Evolutionary conservation across 2,113 vertebrate species (phyloP).

Genomic region (Menidia beryllina): DNA sequence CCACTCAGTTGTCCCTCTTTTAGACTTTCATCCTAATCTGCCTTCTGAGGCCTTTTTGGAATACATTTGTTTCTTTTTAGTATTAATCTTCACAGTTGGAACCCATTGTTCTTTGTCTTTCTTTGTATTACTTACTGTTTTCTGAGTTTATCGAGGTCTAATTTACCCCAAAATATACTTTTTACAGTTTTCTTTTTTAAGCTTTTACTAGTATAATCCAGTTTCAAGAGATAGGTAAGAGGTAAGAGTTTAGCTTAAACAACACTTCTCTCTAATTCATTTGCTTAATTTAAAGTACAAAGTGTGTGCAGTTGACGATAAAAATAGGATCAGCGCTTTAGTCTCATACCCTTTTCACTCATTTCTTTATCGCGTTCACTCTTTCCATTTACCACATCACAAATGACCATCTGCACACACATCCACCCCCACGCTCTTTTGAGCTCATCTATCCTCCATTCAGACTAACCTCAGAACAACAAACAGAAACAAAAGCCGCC

Average conservation of each 20-base stretch:
- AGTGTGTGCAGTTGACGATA: slow-evolving; percentile 13
- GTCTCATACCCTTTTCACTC: no score
- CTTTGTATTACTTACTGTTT: not conserved
- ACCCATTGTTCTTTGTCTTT: not conserved
- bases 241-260: not conserved
- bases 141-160: slow-evolving; percentile 6
- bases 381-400: not conserved
- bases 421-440: slow-evolving; percentile 10
- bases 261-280: not conserved
- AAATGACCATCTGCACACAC: not conserved
- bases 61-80: not conserved
- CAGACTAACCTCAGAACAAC: slow-evolving; percentile 27
- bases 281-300: slow-evolving; percentile 15
- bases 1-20: slow-evolving; percentile 2
- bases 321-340: slow-evolving; percentile 30
- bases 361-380: no score
- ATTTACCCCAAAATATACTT: not conserved
- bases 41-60: not conserved
- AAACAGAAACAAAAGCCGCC: slow-evolving; percentile 37
- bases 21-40: not conserved
- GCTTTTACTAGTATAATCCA: not conserved
- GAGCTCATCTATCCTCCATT: slow-evolving; percentile 2
- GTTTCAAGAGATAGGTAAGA: not conserved
- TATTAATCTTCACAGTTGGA: not conserved
- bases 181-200: not conserved